Evolutionary conservation across 2,888 invertebrate genomes (phyloP).

Genomic region (Arge pagana): DNA sequence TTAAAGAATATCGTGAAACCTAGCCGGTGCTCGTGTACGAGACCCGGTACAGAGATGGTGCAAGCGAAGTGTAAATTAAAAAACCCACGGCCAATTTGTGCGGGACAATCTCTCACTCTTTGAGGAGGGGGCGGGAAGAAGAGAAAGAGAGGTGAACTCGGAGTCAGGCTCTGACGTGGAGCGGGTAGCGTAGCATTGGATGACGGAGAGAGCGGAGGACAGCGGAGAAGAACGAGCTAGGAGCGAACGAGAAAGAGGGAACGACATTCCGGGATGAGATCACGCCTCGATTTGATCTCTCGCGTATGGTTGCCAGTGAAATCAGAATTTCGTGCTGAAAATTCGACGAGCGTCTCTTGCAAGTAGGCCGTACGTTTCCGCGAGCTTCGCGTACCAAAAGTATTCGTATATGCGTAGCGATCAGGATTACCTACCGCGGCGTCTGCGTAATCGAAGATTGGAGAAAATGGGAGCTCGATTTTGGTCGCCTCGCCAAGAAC

Average conservation of each 20-base stretch:
- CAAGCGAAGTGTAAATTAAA: constrained; percentile 36
- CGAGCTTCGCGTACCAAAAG: too few species aligned
- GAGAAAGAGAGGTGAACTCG: constrained; percentile 15
- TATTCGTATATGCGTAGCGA: too few species aligned
- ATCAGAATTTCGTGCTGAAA: too few species aligned
- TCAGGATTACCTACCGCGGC: too few species aligned
- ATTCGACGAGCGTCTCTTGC: too few species aligned
- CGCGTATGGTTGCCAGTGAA: too few species aligned
- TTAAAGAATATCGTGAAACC: constrained; percentile 50
- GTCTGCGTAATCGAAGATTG: too few species aligned
- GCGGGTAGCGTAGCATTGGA: too few species aligned
- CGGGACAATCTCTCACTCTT: constrained; percentile 32
- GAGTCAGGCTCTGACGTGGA: constrained; percentile 1
- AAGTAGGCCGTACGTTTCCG: too few species aligned
- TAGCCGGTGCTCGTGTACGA: constrained; percentile 24
- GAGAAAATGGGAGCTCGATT: constrained; percentile 28
- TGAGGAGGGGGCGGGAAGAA: constrained; percentile 24
- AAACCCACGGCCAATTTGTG: constrained; percentile 36
- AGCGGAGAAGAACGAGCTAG: too few species aligned
- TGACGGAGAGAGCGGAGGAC: too few species aligned
- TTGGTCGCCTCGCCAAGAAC: constrained; percentile 28
- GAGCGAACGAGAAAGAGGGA: constrained; percentile 13
- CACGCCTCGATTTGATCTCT: constrained; percentile 2
- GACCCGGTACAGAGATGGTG: constrained; percentile 23
- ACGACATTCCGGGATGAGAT: constrained; percentile 8